Conservation (phyloP, 2,113 vertebrate species). For the Syrmaticus mikado region DNA sequence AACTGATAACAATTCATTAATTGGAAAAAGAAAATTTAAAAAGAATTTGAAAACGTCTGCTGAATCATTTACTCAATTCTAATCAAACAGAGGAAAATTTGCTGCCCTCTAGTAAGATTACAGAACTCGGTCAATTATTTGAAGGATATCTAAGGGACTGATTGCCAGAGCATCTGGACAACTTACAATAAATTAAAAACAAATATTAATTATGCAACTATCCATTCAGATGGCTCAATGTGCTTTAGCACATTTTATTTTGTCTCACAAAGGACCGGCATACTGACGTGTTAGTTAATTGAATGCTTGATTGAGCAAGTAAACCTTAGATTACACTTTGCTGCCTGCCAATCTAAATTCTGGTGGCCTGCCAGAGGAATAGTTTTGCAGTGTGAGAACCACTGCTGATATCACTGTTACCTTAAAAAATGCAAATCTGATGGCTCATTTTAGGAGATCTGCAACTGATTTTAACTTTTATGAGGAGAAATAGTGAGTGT, state of each 20-base stretch:
- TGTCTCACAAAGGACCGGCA: slow-evolving; percentile 58
- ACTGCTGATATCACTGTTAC: neutral
- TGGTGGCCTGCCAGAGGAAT: slow-evolving; percentile 43
- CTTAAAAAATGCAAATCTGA: slow-evolving; percentile 4
- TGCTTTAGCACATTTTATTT: slow-evolving; percentile 66
- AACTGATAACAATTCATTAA: neutral
- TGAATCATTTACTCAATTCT: neutral
- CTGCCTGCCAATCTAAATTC: slow-evolving; percentile 54
- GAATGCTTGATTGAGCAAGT: slow-evolving; percentile 69
- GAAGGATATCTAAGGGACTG: slow-evolving; percentile 22
- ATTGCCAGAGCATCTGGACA: slow-evolving; percentile 44
- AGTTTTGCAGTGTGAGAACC: slow-evolving; percentile 14
- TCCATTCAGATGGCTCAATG: slow-evolving; percentile 23
- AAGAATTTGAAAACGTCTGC: neutral
- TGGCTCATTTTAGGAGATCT: neutral
- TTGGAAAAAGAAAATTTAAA: neutral
- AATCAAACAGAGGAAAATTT: neutral
- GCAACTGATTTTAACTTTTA: neutral
- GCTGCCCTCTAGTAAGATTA: slow-evolving; percentile 12
- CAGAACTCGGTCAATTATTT: slow-evolving; percentile 36
- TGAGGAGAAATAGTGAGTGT: neutral
- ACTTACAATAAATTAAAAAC: slow-evolving; percentile 62
- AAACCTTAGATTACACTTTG: slow-evolving; percentile 31
- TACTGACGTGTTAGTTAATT: slow-evolving; percentile 62
- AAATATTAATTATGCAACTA: slow-evolving; percentile 71